phyloP scores from a whole-genome alignment of 2,888 invertebrate species.

The Bugula neritina region DNA sequence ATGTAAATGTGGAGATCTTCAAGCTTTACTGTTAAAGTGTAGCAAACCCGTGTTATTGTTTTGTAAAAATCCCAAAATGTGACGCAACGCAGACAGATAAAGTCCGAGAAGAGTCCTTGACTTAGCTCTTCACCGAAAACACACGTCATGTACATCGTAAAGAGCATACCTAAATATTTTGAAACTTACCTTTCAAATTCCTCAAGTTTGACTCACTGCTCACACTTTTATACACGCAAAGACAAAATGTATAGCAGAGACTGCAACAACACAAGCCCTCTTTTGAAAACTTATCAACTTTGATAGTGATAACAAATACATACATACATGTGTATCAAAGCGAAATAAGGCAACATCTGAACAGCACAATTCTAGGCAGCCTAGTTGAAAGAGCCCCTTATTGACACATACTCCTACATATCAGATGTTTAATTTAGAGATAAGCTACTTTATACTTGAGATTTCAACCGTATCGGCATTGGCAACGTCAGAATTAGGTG shows the following conservation, averaged over 20 bases:
- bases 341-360: background rate
- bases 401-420: conserved; percentile 22
- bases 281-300: background rate
- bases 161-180: background rate
- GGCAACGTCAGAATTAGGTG: background rate
- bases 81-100: too few relatives aligned
- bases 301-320: background rate
- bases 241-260: background rate
- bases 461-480: background rate
- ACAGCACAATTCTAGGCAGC: background rate
- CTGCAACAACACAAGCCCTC: background rate
- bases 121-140: background rate
- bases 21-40: too few relatives aligned
- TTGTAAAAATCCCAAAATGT: too few relatives aligned
- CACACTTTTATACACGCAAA: background rate
- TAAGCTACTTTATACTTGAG: conserved; percentile 18
- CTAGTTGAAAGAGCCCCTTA: background rate
- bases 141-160: background rate
- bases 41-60: too few relatives aligned
- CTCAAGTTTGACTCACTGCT: background rate
- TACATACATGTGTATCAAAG: conserved; percentile 9
- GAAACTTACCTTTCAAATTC: background rate
- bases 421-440: background rate
- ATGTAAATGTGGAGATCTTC: too few relatives aligned
- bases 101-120: background rate